These are phyloP conservation scores for Dolichomitus sp. DNA, from an alignment of 2,888 invertebrate species.

Conservation along the genomic window DNA sequence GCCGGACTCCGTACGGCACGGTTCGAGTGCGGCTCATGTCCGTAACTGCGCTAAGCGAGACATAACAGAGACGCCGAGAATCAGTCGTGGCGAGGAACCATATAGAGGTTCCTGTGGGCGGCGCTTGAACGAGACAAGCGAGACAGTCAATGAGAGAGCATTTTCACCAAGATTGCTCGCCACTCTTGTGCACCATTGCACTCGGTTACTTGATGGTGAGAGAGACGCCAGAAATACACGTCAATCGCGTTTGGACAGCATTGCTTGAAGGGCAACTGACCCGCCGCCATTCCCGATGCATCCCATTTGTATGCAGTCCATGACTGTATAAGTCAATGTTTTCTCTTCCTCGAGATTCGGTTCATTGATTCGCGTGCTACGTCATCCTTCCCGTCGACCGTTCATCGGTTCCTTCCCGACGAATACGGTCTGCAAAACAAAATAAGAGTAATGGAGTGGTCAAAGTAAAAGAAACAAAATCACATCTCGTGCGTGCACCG, in stretches of 20 bases:
- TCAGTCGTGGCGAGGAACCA: slow-evolving; percentile 13
- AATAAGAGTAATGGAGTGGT: slow-evolving; percentile 27
- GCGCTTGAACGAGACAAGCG: slow-evolving; percentile 44
- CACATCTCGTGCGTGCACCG: too few species aligned
- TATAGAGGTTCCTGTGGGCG: slow-evolving; percentile 44
- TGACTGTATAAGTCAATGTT: slow-evolving; percentile 57
- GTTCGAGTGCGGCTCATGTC: slow-evolving; percentile 46
- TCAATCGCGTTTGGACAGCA: slow-evolving; percentile 67
- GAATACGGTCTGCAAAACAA: background rate
- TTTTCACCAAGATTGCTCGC: slow-evolving; percentile 58
- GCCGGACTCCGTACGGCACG: slow-evolving; percentile 34
- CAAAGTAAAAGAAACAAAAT: too few species aligned
- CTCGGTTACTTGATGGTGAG: slow-evolving; percentile 38
- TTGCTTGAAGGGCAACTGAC: slow-evolving; percentile 52
- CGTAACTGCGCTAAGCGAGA: slow-evolving; percentile 12
- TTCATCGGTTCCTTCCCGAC: slow-evolving; percentile 9
- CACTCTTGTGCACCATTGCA: slow-evolving; percentile 52
- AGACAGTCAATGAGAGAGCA: slow-evolving; percentile 51
- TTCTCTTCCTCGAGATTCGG: slow-evolving; percentile 50
- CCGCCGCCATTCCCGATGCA: slow-evolving; percentile 19
- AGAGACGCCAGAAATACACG: slow-evolving; percentile 51
- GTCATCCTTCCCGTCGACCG: slow-evolving; percentile 37
- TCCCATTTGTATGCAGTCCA: slow-evolving; percentile 28
- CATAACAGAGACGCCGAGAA: slow-evolving; percentile 18
- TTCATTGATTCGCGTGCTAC: slow-evolving; percentile 49